Evolutionary conservation across 2,888 invertebrate species (phyloP).

Genomic region (Melanostoma scalare): DNA sequence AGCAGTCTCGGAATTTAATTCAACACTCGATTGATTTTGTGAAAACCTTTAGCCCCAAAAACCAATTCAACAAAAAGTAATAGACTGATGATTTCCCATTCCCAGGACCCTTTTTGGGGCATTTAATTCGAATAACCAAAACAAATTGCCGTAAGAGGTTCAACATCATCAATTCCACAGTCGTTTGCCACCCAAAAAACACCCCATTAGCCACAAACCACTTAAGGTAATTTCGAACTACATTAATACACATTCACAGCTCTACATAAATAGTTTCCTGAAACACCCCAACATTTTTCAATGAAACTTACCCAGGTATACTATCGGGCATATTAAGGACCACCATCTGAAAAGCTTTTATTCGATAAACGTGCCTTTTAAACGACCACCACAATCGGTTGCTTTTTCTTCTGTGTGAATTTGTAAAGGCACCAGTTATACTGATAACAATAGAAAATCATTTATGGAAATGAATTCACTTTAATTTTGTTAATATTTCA

Average conservation of each 20-base stretch:
- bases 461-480: no score
- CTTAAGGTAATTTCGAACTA: background rate
- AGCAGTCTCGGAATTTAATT: no score
- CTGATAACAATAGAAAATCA: no score
- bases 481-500: no score
- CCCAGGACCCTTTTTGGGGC: background rate
- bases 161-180: background rate
- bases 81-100: background rate
- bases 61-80: background rate
- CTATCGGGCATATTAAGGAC: constrained; percentile 18
- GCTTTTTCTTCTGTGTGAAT: background rate
- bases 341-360: constrained; percentile 47
- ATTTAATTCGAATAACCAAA: constrained; percentile 7
- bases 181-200: background rate
- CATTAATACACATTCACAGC: constrained; percentile 5
- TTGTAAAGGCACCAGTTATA: background rate
- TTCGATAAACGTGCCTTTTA: constrained; percentile 36
- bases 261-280: background rate
- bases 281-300: background rate
- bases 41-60: background rate
- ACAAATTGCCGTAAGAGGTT: constrained; percentile 1
- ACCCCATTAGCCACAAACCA: constrained; percentile 13
- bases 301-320: background rate
- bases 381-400: constrained; percentile 1
- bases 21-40: no score